Conservation (phyloP, 1,140 invertebrate genomes). For the Acromyrmex echinatior region DNA sequence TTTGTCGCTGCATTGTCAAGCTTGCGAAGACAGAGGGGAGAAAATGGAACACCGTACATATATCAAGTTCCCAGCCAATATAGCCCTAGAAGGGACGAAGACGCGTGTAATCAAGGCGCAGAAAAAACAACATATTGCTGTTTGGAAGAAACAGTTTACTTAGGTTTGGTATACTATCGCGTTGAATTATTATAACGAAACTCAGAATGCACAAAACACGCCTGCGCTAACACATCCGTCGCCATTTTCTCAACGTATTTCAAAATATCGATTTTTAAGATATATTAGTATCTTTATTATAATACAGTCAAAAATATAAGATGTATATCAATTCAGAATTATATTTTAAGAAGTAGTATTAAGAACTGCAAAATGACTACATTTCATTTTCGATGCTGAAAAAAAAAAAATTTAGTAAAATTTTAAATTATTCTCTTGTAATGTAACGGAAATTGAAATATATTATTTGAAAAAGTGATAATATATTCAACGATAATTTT, state of each 20-base stretch:
- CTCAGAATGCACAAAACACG: background rate
- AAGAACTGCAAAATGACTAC: background rate
- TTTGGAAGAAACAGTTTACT: constrained; percentile 38
- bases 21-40: constrained; percentile 21
- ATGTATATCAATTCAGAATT: background rate
- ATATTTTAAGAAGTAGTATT: background rate
- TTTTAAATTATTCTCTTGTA: background rate
- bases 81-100: constrained; percentile 15
- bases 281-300: background rate
- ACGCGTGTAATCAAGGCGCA: constrained; percentile 45
- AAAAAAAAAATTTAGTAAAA: background rate
- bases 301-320: background rate
- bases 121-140: constrained; percentile 42
- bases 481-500: background rate
- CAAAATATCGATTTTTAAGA: constrained; percentile 45
- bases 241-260: constrained; percentile 36
- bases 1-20: constrained; percentile 44
- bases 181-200: constrained; percentile 53
- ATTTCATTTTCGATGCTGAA: background rate
- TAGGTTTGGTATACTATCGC: background rate
- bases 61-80: constrained; percentile 31
- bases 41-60: constrained; percentile 49
- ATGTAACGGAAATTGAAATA: background rate
- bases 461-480: background rate
- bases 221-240: constrained; percentile 34